Base-by-base conservation (phyloP, 2,888 invertebrate species). In the Sphinx pinastri region DNA sequence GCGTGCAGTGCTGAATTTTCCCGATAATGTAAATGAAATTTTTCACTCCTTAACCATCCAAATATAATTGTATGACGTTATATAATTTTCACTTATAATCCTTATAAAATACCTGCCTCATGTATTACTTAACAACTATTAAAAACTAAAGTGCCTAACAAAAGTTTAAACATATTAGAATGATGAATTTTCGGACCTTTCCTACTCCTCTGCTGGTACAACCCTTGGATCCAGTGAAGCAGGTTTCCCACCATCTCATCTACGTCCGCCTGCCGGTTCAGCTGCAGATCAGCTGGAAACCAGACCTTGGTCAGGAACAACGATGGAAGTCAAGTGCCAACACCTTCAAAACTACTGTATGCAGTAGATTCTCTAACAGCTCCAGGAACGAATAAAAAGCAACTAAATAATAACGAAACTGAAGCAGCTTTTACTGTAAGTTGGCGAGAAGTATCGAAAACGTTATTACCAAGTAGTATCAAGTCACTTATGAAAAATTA, bases 221-320 rank as follows among this genome's bases (percentile, higher is more conserved):
- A 95, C 76, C 95, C 96, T 86, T 97, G 96, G 74, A 97, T 95
- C 97, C 97, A 97, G 76, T 96, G 95, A 71, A 97, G 95, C 76
- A 97, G 95, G 83, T 96, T 96, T 86, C 95, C 95, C 70, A 97
- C 96, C 95, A 96, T 96, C 84, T 96, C 95, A 82, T 97, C 97
- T 68, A 96, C 95, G 75, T 94, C 95, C 45, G 93, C 91, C 79
- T 94, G 94, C 83, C 94, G 90, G 69, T 88, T 88, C 63, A 91
- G 86, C 71, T 90, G 86, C 67, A 86, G 80, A 12, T 92, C 90
- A 69, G 91, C 94, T 94, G 93, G 79, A 94, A 93, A 88, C 76
- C 82, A 89, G 79, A 80, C 83, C 81, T 85, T 85, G 78, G 79
- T 90, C 79, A 89, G 83, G 80, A 80, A 73, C 72, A 67, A 73